Conservation (phyloP, 2,113 vertebrate genomes). For the Merops nubicus region DNA sequence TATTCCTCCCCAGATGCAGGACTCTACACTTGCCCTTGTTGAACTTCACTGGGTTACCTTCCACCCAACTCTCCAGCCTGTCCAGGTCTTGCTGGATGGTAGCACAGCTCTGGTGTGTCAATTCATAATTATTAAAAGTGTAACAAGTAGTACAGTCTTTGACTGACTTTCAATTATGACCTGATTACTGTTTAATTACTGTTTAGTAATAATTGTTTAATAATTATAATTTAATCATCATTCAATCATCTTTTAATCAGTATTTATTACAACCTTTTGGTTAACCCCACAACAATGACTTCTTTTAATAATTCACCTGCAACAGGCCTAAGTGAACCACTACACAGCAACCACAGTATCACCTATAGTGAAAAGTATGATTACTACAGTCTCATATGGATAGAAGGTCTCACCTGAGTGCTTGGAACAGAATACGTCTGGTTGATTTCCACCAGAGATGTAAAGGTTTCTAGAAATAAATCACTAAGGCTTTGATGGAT, state of each 20-base stretch:
- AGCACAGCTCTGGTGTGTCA: too few relatives aligned
- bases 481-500: conserved; percentile 93
- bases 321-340: not conserved
- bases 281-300: not conserved
- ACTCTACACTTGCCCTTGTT: too few relatives aligned
- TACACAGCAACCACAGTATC: not conserved
- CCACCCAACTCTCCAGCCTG: too few relatives aligned
- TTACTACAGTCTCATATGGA: not conserved
- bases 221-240: not conserved
- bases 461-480: conserved; percentile 93
- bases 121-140: not conserved
- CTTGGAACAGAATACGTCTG: conserved; percentile 79
- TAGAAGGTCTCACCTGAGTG: conserved; percentile 81
- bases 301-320: not conserved
- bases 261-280: not conserved
- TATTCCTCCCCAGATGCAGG: too few relatives aligned
- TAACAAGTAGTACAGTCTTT: not conserved
- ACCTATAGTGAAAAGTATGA: not conserved
- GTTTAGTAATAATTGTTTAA: not conserved
- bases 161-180: not conserved
- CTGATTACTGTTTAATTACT: not conserved
- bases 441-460: conserved; percentile 87
- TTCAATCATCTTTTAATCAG: not conserved
- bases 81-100: too few relatives aligned
- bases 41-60: too few relatives aligned